These are phyloP conservation scores for Eucidaris tribuloides DNA, from an alignment of 35 echinoderm and acorn worm genomes.

Conservation along the genomic window DNA sequence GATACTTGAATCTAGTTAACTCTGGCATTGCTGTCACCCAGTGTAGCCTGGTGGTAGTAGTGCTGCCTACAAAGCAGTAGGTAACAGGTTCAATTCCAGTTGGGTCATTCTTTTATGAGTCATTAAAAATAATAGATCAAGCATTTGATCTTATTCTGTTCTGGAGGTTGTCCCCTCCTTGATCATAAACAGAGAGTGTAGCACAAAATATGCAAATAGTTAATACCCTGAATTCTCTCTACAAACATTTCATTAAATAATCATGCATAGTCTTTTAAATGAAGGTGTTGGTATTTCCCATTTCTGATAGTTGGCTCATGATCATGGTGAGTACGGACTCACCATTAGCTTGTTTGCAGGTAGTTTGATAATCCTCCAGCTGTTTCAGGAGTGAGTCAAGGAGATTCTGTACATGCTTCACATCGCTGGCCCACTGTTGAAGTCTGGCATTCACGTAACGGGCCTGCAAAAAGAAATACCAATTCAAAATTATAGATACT, in stretches of 20 bases:
- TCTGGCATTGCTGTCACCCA: too few species aligned
- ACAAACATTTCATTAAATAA: not conserved
- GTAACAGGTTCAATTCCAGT: too few species aligned
- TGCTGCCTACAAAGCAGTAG: too few species aligned
- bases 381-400: slow-evolving; percentile 26
- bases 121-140: too few species aligned
- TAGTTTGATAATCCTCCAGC: slow-evolving; percentile 24
- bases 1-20: too few species aligned
- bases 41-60: too few species aligned
- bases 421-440: slow-evolving; percentile 22
- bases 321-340: not conserved
- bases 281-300: not conserved
- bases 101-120: too few species aligned
- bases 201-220: not conserved
- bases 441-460: slow-evolving; percentile 51
- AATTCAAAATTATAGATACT: too few species aligned
- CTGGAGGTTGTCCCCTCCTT: too few species aligned
- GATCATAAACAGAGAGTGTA: too few species aligned
- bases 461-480: slow-evolving; percentile 1
- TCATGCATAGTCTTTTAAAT: not conserved
- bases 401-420: slow-evolving; percentile 23
- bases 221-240: not conserved
- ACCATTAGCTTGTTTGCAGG: slow-evolving; percentile 28
- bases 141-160: too few species aligned
- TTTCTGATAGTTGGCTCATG: not conserved